Conservation (phyloP, 2,113 vertebrate genomes). For the Irena cyanogastra region DNA sequence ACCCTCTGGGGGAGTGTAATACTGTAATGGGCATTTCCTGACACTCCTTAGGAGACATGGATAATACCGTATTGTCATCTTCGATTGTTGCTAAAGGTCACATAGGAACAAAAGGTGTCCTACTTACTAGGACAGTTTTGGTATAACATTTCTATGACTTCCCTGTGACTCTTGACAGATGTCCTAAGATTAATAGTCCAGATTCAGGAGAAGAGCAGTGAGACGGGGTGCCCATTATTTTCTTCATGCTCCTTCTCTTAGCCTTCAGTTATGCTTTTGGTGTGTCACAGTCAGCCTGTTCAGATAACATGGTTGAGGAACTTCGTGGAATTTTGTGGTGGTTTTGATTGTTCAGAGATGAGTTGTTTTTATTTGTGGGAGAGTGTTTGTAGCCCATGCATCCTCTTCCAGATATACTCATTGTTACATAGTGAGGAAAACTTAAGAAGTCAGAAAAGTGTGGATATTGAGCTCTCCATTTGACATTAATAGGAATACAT, state of each 20-base stretch:
- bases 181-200: background rate
- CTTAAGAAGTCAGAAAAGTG: background rate
- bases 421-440: background rate
- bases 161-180: background rate
- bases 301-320: background rate
- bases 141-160: background rate
- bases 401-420: background rate
- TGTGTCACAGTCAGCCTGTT: background rate
- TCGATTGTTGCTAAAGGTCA: background rate
- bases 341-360: background rate
- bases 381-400: background rate
- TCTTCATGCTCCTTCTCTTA: background rate
- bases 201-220: background rate
- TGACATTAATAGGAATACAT: background rate
- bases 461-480: background rate
- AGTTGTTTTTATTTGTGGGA: background rate
- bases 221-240: background rate
- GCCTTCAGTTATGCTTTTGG: background rate
- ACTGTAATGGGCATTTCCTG: background rate
- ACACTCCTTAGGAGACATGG: background rate
- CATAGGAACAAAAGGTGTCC: background rate
- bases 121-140: background rate
- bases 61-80: background rate
- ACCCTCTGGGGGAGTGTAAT: background rate
- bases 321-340: background rate